Evolutionary conservation across 1,140 invertebrate species (phyloP).

Genomic region (Zaprionus gabonicus): DNA sequence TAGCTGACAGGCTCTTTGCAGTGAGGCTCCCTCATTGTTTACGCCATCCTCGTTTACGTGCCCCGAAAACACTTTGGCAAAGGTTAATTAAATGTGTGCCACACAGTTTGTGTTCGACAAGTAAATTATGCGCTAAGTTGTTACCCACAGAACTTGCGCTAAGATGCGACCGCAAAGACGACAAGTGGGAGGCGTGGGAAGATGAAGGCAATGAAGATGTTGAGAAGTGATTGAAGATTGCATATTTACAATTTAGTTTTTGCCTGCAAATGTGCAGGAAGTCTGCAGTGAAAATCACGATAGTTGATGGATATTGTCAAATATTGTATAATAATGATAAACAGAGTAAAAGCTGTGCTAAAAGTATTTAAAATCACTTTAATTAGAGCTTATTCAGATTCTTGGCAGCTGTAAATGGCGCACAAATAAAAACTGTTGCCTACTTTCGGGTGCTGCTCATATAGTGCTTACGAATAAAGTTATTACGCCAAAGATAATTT

Average conservation of each 20-base stretch:
- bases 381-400: background rate
- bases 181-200: background rate
- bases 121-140: conserved; percentile 45
- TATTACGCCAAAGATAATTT: no score
- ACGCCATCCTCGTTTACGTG: conserved; percentile 22
- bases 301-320: background rate
- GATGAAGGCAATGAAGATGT: background rate
- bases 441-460: background rate
- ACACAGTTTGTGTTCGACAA: conserved; percentile 30
- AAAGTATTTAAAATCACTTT: background rate
- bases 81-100: conserved; percentile 50
- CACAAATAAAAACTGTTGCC: background rate
- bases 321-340: background rate
- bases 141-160: background rate
- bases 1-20: background rate
- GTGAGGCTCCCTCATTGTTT: conserved; percentile 28
- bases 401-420: background rate
- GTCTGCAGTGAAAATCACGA: background rate
- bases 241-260: background rate
- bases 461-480: no score
- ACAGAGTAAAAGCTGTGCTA: background rate
- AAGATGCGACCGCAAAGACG: background rate
- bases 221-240: background rate
- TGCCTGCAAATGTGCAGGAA: background rate
- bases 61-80: conserved; percentile 18